Evolutionary conservation across 2,797 vertebrate genomes (phyloP).

Genomic region (Lindbergichthys nudifrons): DNA sequence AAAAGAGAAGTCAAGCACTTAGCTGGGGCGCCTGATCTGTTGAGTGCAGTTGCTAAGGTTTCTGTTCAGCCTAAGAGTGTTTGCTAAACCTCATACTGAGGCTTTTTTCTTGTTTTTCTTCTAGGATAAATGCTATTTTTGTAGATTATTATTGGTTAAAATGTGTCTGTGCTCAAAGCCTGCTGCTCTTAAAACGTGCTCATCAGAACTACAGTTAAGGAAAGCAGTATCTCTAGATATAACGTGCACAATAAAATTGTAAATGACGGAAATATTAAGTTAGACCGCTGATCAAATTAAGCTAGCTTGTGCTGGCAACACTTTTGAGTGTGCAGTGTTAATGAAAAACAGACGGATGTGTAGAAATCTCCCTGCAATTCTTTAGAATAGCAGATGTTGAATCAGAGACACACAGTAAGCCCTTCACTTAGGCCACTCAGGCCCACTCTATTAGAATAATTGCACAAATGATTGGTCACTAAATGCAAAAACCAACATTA

Average conservation of each 20-base stretch:
- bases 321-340: conserved; percentile 13
- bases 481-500: conserved; percentile 50
- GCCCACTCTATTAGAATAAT: conserved; percentile 72
- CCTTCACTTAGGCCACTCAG: conserved; percentile 37
- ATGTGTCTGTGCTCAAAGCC: not conserved
- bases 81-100: not conserved
- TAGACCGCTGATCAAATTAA: conserved; percentile 3
- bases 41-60: conserved; percentile 80
- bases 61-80: not conserved
- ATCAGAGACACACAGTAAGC: conserved; percentile 63
- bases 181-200: not conserved
- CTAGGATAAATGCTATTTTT: not conserved
- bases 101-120: not conserved
- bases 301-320: not conserved
- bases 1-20: conserved; percentile 45
- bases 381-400: conserved; percentile 66
- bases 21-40: conserved; percentile 69
- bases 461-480: conserved; percentile 68
- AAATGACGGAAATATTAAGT: not conserved
- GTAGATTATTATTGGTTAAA: not conserved
- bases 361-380: conserved; percentile 21
- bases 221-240: not conserved
- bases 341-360: conserved; percentile 41
- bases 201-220: not conserved
- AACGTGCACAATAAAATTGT: not conserved